A percentile compares a stretch with the other conserved stretches of the same genome.
These are phyloP conservation scores for Chamaea fasciata DNA, from an alignment of 2,113 vertebrate species.

Conservation along the genomic window DNA sequence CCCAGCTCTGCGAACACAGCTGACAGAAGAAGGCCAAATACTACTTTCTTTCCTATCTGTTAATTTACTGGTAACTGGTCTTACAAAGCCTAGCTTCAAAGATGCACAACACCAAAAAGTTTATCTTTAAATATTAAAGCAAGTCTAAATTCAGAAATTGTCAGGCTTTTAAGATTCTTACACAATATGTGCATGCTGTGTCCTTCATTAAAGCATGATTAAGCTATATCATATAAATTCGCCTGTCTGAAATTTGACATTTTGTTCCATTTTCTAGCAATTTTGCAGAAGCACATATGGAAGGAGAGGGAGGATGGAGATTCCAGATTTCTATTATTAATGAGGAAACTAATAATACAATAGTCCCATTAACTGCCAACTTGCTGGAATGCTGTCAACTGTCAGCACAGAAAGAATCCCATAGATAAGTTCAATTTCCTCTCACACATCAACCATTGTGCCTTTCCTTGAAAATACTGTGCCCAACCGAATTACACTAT, in stretches of 20 bases:
- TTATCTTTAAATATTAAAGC: neutral
- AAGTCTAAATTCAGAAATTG: slow-evolving; percentile 9
- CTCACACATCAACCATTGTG: neutral
- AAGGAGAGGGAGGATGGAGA: neutral
- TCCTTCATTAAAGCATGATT: neutral
- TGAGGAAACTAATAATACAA: neutral
- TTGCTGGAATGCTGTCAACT: neutral
- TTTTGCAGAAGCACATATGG: neutral
- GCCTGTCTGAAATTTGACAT: neutral
- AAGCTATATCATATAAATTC: neutral
- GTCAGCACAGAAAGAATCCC: neutral
- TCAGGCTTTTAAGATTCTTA: neutral
- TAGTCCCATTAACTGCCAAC: neutral
- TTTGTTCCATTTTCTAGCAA: slow-evolving; percentile 8
- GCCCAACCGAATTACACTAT: neutral
- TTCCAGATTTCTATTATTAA: slow-evolving; percentile 22
- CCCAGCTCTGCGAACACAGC: neutral
- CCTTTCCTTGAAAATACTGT: neutral
- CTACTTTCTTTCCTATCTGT: neutral
- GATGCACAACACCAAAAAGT: neutral
- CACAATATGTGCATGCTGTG: neutral
- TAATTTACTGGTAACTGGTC: neutral
- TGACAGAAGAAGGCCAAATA: neutral
- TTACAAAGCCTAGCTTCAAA: neutral
- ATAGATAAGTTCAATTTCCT: neutral